phyloP scores from a whole-genome alignment of 2,888 invertebrate species.

The Gonocerus acuteangulatus region DNA sequence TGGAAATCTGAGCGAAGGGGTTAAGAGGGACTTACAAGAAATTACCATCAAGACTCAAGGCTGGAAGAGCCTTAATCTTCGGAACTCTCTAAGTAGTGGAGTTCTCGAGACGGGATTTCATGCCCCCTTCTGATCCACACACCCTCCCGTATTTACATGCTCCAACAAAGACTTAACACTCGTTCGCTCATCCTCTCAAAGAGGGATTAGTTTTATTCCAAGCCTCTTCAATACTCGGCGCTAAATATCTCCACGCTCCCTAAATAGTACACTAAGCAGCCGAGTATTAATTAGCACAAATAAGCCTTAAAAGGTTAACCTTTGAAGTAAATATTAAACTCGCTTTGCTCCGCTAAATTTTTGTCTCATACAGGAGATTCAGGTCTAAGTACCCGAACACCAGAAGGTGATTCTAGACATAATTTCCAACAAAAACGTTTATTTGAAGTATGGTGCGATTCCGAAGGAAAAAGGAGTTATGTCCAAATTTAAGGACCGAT shows the following conservation, averaged over 20 bases:
- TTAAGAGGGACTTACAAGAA: constrained; percentile 22
- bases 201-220: constrained; percentile 15
- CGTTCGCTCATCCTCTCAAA: constrained; percentile 15
- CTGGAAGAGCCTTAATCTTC: not conserved
- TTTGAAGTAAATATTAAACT: too few species aligned
- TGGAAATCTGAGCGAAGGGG: constrained; percentile 8
- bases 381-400: too few species aligned
- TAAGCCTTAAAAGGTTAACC: not conserved
- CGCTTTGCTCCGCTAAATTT: too few species aligned
- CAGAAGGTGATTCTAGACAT: too few species aligned
- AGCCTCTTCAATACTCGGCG: not conserved
- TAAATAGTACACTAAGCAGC: not conserved
- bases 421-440: too few species aligned
- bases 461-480: too few species aligned
- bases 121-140: constrained; percentile 7
- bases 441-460: too few species aligned
- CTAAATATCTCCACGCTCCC: not conserved
- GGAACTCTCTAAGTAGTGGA: constrained; percentile 3
- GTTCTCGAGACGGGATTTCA: not conserved
- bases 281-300: not conserved
- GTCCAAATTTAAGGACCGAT: too few species aligned
- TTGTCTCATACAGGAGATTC: too few species aligned
- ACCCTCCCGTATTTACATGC: constrained; percentile 16
- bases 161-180: constrained; percentile 12
- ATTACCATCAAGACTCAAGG: constrained; percentile 12